Evolutionary conservation across 2,113 vertebrate species (phyloP).

Genomic region (Argyrosomus japonicus): DNA sequence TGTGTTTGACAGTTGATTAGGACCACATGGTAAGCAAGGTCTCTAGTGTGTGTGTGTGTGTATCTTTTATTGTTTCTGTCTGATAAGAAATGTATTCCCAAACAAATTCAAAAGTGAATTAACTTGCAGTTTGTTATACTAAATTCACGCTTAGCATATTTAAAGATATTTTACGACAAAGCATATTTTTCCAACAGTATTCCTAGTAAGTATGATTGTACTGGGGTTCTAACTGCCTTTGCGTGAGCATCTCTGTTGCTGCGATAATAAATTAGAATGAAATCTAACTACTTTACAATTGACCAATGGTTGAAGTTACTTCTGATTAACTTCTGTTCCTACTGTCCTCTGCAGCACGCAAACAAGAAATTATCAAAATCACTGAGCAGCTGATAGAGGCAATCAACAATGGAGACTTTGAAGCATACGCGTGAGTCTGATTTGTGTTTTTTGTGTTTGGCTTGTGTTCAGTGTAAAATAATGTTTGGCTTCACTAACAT

Average conservation of each 20-base stretch:
- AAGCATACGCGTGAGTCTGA: conserved; percentile 92
- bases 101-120: neutral
- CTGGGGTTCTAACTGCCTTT: accelerated
- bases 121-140: neutral
- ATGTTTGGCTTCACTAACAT: neutral
- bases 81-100: neutral
- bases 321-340: neutral
- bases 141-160: neutral
- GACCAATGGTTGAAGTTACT: neutral
- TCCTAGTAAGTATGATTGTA: neutral
- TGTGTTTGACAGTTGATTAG: neutral
- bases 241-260: neutral
- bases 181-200: neutral
- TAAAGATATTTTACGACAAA: neutral
- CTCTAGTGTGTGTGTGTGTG: neutral
- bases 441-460: neutral
- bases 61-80: neutral
- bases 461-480: neutral
- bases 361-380: conserved; percentile 85
- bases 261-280: accelerated
- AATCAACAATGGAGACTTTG: conserved; percentile 94
- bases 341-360: conserved; percentile 71
- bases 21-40: neutral
- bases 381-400: conserved; percentile 95
- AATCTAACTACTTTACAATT: neutral